A percentile compares a stretch with the other conserved stretches of the same genome.
Conservation (phyloP, 2,113 vertebrate species). For the Clarias magur region DNA sequence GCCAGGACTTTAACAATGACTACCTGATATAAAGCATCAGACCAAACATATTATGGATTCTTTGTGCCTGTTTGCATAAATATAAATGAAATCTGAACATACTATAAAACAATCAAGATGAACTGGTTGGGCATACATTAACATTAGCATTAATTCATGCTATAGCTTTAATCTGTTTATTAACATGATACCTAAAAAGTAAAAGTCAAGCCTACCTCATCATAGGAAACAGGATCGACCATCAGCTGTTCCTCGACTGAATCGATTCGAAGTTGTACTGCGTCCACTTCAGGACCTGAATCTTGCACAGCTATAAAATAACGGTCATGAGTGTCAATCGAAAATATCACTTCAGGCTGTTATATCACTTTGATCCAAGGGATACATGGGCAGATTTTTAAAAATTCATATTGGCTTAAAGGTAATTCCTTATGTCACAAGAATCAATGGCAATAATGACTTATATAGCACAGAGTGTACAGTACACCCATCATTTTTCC, state of each 20-base stretch:
- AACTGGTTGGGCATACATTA: not conserved
- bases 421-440: not conserved
- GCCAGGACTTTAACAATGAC: not conserved
- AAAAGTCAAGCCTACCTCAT: slow-evolving; percentile 69
- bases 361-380: not conserved
- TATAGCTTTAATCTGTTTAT: no score
- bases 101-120: not conserved
- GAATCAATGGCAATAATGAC: not conserved
- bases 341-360: not conserved
- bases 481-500: not conserved
- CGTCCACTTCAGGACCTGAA: slow-evolving; percentile 54
- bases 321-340: not conserved
- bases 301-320: slow-evolving; percentile 57
- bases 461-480: not conserved
- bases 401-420: not conserved
- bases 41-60: not conserved
- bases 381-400: not conserved
- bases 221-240: slow-evolving; percentile 67
- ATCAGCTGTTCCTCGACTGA: slow-evolving; percentile 71
- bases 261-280: slow-evolving; percentile 66
- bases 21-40: not conserved
- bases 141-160: not conserved
- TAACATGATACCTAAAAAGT: not conserved
- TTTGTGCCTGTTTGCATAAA: not conserved
- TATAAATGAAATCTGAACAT: not conserved